A percentile compares a stretch with the other conserved stretches of the same genome.
phyloP scores from a whole-genome alignment of 2,113 vertebrate genomes.

The Syngnathoides biaculeatus region DNA sequence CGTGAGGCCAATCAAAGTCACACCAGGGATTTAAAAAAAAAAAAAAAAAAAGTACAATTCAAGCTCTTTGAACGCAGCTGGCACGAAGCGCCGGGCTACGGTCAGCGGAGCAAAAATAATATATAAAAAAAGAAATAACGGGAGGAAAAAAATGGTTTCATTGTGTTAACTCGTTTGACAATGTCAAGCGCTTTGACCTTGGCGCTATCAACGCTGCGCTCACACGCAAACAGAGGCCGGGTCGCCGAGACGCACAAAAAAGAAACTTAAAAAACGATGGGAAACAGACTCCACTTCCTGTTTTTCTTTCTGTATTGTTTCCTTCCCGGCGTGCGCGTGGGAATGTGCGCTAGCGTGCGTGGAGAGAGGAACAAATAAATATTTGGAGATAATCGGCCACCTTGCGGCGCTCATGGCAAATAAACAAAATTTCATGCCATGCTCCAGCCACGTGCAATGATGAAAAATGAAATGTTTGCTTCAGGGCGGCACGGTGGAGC shows the following conservation, averaged over 20 bases:
- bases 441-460: not conserved
- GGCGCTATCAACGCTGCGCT: slow-evolving; percentile 61
- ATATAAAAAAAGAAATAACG: not conserved
- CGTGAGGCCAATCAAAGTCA: slow-evolving; percentile 58
- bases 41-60: slow-evolving; percentile 9
- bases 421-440: not conserved
- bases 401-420: not conserved
- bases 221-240: slow-evolving; percentile 10
- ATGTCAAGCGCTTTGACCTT: slow-evolving; percentile 69
- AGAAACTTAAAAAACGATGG: slow-evolving; percentile 32
- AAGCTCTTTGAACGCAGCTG: slow-evolving; percentile 61
- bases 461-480: not conserved
- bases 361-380: not conserved
- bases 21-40: slow-evolving; percentile 42
- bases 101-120: slow-evolving; percentile 1
- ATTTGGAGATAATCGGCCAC: not conserved
- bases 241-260: slow-evolving; percentile 23
- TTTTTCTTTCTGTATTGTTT: slow-evolving; percentile 74
- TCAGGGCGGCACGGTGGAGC: too few relatives aligned
- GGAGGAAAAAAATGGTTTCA: slow-evolving; percentile 50
- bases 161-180: slow-evolving; percentile 63
- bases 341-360: slow-evolving; percentile 10
- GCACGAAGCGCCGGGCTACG: slow-evolving; percentile 32
- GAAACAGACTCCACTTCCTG: slow-evolving; percentile 69
- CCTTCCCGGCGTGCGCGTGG: slow-evolving; percentile 54